These are phyloP conservation scores for Chelonus formosanus DNA, from an alignment of 2,888 invertebrate genomes.

Conservation along the genomic window DNA sequence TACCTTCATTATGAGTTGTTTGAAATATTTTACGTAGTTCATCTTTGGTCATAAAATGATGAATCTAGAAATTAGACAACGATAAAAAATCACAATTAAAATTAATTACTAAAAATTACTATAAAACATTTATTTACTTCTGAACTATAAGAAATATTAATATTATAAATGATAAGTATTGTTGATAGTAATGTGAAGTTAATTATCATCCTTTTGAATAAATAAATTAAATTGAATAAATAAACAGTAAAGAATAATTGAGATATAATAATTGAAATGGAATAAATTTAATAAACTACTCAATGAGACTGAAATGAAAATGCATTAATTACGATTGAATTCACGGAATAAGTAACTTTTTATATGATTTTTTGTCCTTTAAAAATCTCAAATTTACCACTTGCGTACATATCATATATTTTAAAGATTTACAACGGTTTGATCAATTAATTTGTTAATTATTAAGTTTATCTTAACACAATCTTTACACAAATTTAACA, in stretches of 20 bases:
- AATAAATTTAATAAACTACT: background rate
- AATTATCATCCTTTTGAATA: background rate
- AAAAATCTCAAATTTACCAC: conserved; percentile 21
- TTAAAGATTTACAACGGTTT: conserved; percentile 2
- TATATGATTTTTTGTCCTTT: background rate
- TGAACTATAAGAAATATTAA: background rate
- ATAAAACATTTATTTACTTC: conserved; percentile 1
- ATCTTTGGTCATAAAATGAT: conserved; percentile 48
- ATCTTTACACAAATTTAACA: conserved; percentile 3
- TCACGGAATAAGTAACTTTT: conserved; percentile 4
- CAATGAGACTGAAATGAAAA: background rate
- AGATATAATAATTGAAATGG: background rate
- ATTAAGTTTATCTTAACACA: background rate
- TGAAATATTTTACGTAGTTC: conserved; percentile 49
- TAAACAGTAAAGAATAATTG: background rate
- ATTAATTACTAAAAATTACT: background rate
- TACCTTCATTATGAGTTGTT: conserved; percentile 44
- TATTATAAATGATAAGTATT: too few species aligned
- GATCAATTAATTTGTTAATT: background rate
- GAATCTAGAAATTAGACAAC: conserved; percentile 42
- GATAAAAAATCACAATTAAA: background rate
- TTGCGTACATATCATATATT: conserved; percentile 35
- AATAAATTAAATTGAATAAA: background rate
- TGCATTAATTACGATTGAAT: background rate
- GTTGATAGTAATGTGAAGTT: too few species aligned